phyloP scores from a whole-genome alignment of 2,113 vertebrate genomes.

The Illadopsis cleaveri region DNA sequence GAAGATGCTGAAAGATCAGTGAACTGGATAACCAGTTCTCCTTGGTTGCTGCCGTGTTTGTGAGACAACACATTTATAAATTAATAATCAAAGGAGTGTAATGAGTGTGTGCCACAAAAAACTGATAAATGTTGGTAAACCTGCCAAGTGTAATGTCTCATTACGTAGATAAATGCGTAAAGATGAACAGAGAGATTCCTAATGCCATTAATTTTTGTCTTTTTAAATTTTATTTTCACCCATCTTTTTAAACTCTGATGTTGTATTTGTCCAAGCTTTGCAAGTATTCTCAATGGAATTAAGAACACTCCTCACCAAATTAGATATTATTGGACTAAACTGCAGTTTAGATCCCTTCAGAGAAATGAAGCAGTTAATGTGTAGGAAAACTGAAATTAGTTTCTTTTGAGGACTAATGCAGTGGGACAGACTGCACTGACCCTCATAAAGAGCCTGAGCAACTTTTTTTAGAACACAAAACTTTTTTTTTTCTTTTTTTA shows the following conservation, averaged over 20 bases:
- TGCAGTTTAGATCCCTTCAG: slow-evolving; percentile 21
- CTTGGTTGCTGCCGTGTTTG: background rate
- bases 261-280: slow-evolving; percentile 16
- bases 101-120: background rate
- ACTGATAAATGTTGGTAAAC: background rate
- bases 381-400: slow-evolving; percentile 45
- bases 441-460: background rate
- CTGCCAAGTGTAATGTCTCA: background rate
- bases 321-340: slow-evolving; percentile 47
- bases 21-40: background rate
- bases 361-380: slow-evolving; percentile 57
- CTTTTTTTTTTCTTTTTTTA: background rate
- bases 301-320: slow-evolving; percentile 9
- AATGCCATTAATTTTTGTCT: background rate
- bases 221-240: background rate
- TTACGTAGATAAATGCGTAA: background rate
- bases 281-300: background rate
- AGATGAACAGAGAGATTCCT: background rate
- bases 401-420: slow-evolving; percentile 39
- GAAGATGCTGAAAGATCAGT: background rate
- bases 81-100: background rate
- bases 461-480: background rate
- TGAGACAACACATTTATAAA: background rate
- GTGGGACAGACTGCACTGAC: slow-evolving; percentile 41
- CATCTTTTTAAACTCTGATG: background rate